Conservation (phyloP, 2,888 invertebrate genomes). For the Sceliomorpha sp. region DNA sequence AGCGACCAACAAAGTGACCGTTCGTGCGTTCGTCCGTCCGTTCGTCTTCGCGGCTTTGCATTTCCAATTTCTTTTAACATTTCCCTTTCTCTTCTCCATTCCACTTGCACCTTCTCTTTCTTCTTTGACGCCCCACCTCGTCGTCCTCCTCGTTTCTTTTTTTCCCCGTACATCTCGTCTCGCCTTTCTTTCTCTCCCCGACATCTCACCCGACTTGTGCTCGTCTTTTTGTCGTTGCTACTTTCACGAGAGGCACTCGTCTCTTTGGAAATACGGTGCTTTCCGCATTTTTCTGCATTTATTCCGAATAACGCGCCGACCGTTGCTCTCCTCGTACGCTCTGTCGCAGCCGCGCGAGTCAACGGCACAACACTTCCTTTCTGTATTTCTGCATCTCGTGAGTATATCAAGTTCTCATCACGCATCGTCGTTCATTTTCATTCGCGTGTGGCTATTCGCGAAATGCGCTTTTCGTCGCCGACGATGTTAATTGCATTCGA, state of each 20-base stretch:
- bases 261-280: conserved; percentile 15
- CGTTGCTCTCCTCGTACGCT: conserved; percentile 23
- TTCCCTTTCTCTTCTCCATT: no score
- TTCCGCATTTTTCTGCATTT: conserved; percentile 37
- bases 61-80: conserved; percentile 1
- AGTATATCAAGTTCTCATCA: conserved; percentile 17
- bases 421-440: no score
- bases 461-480: no score
- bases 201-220: conserved; percentile 5
- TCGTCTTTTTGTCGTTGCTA: conserved; percentile 4
- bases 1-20: conserved; percentile 1
- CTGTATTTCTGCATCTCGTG: conserved; percentile 30
- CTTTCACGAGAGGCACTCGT: conserved; percentile 3
- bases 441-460: no score
- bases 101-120: conserved; percentile 4
- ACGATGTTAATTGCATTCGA: no score
- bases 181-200: conserved; percentile 3
- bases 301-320: conserved; percentile 18
- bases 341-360: conserved; percentile 34
- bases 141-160: conserved; percentile 1
- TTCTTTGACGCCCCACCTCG: conserved; percentile 8
- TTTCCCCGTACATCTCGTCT: neutral
- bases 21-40: conserved; percentile 3
- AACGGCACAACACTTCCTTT: conserved; percentile 35
- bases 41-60: conserved; percentile 8